These are phyloP conservation scores for Platichthys flesus DNA, from an alignment of 2,113 vertebrate species.

Conservation along the genomic window DNA sequence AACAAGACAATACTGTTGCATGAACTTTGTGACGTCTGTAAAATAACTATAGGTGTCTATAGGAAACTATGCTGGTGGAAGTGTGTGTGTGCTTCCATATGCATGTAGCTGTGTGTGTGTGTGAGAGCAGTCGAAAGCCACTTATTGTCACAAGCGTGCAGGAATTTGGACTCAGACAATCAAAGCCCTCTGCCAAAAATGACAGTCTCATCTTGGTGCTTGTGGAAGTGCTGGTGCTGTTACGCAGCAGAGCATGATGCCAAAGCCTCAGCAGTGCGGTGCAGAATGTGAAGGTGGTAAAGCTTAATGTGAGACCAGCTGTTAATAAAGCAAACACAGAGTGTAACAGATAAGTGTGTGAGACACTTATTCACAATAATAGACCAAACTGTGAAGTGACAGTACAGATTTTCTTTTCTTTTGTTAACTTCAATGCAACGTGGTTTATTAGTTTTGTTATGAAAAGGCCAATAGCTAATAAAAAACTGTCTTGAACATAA, in stretches of 20 bases:
- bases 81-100: not conserved
- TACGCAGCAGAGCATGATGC: conserved; percentile 15
- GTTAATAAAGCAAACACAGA: not conserved
- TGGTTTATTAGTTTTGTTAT: too few species aligned
- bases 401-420: too few species aligned
- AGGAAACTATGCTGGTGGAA: conserved; percentile 29
- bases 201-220: conserved; percentile 48
- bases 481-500: too few species aligned
- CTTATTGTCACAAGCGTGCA: conserved; percentile 47
- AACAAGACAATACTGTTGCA: too few species aligned
- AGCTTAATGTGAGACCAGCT: not conserved
- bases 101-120: not conserved
- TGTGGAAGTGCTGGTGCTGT: conserved; percentile 29
- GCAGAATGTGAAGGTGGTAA: not conserved
- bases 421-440: too few species aligned
- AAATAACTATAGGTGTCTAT: too few species aligned
- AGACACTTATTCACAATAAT: too few species aligned
- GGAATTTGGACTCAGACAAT: conserved; percentile 64
- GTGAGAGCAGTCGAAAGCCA: conserved; percentile 29
- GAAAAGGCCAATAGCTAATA: too few species aligned
- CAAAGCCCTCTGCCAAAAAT: conserved; percentile 43
- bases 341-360: too few species aligned
- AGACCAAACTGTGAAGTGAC: too few species aligned
- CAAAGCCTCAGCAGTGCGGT: conserved; percentile 6
- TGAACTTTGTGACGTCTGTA: too few species aligned